Evolutionary conservation across 2,113 vertebrate genomes (phyloP).

Genomic region (Rallus limicola): DNA sequence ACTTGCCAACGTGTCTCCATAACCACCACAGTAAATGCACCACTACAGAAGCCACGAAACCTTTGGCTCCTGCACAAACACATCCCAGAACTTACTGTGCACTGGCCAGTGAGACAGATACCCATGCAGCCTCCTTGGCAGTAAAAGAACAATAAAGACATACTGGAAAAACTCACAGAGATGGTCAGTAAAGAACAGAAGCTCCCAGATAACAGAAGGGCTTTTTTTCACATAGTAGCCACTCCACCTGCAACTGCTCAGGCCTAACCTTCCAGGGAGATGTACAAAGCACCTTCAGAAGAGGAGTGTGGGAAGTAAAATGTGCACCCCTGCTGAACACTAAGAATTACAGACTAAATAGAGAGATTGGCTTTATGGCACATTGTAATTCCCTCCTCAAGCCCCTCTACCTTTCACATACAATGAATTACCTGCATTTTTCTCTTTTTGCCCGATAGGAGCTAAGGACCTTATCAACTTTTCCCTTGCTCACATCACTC

Average conservation of each 20-base stretch:
- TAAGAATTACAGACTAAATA: background rate
- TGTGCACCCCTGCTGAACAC: background rate
- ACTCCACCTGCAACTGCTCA: background rate
- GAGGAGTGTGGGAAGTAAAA: background rate
- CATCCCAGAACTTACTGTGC: background rate
- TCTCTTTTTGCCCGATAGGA: slow-evolving; percentile 8
- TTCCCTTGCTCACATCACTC: background rate
- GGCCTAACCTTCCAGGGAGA: background rate
- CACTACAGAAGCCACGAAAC: background rate
- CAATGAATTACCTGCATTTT: slow-evolving; percentile 4
- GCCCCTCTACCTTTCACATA: background rate
- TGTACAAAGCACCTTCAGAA: background rate
- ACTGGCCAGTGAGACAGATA: background rate
- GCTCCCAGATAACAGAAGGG: background rate
- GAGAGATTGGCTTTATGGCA: background rate
- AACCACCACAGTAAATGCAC: background rate
- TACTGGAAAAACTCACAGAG: background rate
- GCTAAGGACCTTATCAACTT: slow-evolving; percentile 32
- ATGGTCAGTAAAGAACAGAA: background rate
- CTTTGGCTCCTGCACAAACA: background rate
- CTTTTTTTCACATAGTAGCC: background rate
- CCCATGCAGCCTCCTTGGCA: background rate
- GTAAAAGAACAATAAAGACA: background rate
- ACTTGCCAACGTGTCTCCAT: background rate
- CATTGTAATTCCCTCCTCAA: background rate